Evolutionary conservation across 2,797 vertebrate genomes (phyloP), one percentile per base, ranked within the genome.

Genomic region (Graptemys geographica): DNA sequence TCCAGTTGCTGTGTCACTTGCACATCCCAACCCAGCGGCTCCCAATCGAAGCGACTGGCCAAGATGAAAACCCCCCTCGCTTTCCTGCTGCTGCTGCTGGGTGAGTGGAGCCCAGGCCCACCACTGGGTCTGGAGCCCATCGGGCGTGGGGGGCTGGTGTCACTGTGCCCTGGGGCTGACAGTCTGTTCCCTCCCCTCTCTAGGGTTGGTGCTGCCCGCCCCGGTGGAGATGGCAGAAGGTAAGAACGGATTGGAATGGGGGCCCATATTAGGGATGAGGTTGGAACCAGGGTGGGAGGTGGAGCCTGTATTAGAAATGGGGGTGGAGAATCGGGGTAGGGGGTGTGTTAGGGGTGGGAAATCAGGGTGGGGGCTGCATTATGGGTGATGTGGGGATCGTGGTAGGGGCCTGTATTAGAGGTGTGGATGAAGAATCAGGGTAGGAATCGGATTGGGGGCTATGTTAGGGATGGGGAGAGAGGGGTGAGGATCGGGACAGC

Each of bases 71-170:
- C 8, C 1, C 1, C 84, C 7, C 19, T n/a, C 2, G 2, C 8
- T 16, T 62, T 84, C 53, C 85, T 96, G 53, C 44, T 95, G 13
- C n/a, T 92, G 78, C 8, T 53, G 8, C 57, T n/a, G 6, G 94
- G 94, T 95, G 84, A 81, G 95, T 86, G 15, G 28, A 37, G 21
- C 3, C 11, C 9, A 9, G 11, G 41, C 27, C 33, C 41, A 5
- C 13, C 6, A 5, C 6, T 80, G 79, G 52, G 28, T 33, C 41
- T 3, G 1, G 16, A 28, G 51, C 10, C 56, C 5, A 51, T 56
- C 11, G 8, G 53, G 44, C 21, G 5, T 57, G 15, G 12, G 19
- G 11, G 41, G 11, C 8, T 86, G 53, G 11, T 19, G 41, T 49
- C 41, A 18, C 8, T 33, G 11, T 62, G 37, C 2, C 65, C 33